Evolutionary conservation across 2,797 vertebrate species (phyloP), one percentile per base, ranked within the genome.

Genomic region (Pipistrellus pipistrellus): DNA sequence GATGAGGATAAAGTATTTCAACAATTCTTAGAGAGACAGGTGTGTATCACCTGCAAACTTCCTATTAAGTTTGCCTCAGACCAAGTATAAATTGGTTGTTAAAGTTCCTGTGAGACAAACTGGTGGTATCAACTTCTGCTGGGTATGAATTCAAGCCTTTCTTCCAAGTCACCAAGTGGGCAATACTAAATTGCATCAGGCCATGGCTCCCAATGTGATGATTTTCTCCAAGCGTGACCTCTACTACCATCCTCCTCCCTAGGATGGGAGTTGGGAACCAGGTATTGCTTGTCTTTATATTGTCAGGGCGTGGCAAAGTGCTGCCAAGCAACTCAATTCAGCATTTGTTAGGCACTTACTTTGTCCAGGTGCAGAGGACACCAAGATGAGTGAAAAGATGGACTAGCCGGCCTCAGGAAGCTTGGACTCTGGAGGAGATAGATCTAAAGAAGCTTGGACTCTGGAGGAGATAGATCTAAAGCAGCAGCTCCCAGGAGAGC

Each of bases 11-110:
- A 62, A 89, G 53, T 35, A 84, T 85, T 48, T 69, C 81, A 82
- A 44, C 46, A 88, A 35, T 82, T 86, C 75, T 78, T 72, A 78
- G 48, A 85, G 32, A 89, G 51, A 78, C 51, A 81, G 59, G 53
- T 12, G 53, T 12, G 5, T 4, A n/a, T 38, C 15, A 46, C 38
- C 69, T 73, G 92, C 30, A 21, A 38, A 57, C 20, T 82, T 78
- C 71, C 90, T 27, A 35, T 41, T 18, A 81, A 76, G 72, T 64
- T 71, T 6, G 6, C 55, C 77, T 57, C 32, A 32, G 41, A 59
- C 35, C 64, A 78, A 90, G 30, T 8, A 46, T 51, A 87, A 72
- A 90, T 59, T 25, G 71, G 27, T 9, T 53, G 75, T 82, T 75
- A 51, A 82, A 73, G 35, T 30, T 85, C 69, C 80, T 69, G 17